Conservation (phyloP, 1,140 invertebrate genomes). For the Anoplolepis gracilipes region DNA sequence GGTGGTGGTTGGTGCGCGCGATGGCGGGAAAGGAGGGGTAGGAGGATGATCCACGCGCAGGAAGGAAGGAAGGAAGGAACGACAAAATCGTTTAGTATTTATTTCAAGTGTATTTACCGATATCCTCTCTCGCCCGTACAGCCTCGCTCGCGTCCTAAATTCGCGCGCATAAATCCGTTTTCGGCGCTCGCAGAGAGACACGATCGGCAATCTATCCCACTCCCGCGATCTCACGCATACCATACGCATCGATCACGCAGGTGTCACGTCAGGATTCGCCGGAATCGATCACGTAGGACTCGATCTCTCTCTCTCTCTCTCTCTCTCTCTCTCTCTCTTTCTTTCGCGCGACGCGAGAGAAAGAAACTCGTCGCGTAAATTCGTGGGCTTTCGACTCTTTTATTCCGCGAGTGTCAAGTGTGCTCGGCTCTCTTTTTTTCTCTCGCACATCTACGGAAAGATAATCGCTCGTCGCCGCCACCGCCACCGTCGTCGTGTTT, state of each 20-base stretch:
- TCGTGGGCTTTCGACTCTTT: conserved; percentile 48
- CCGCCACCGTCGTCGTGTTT: conserved; percentile 59
- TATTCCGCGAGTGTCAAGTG: conserved; percentile 66
- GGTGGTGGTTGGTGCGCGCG: conserved; percentile 55
- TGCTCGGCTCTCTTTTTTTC: conserved; percentile 58
- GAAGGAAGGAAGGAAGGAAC: conserved; percentile 60
- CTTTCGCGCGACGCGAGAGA: too few relatives aligned
- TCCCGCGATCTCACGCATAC: neutral
- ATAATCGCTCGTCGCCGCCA: conserved; percentile 57
- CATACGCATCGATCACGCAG: conserved; percentile 9
- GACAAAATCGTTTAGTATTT: conserved; percentile 62
- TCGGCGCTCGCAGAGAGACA: neutral
- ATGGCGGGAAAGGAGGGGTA: conserved; percentile 36
- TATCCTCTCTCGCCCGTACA: conserved; percentile 30
- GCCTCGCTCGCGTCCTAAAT: neutral
- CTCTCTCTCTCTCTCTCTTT: too few relatives aligned
- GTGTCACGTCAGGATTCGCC: conserved; percentile 23
- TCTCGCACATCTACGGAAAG: conserved; percentile 5
- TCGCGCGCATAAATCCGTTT: neutral
- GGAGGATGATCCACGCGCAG: conserved; percentile 53
- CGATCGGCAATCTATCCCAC: neutral
- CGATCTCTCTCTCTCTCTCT: conserved; percentile 9
- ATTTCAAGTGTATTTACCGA: conserved; percentile 61
- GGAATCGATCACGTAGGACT: conserved; percentile 17
- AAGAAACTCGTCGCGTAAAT: conserved; percentile 5